phyloP scores from a whole-genome alignment of 2,888 invertebrate genomes.

The Drosophila merina region DNA sequence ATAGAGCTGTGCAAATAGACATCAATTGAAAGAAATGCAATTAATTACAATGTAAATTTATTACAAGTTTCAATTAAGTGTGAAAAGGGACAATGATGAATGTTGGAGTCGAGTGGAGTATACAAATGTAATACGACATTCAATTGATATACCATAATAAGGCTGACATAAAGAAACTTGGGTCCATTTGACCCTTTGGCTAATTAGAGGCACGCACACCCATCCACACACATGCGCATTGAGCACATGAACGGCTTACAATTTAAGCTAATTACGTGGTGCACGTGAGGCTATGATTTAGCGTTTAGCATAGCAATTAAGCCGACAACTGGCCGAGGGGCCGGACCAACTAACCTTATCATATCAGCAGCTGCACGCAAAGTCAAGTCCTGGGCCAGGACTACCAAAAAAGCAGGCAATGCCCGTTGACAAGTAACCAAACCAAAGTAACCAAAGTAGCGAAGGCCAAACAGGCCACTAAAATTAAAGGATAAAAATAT shows the following conservation, averaged over 20 bases:
- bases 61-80: neutral
- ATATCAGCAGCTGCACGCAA: constrained; percentile 71
- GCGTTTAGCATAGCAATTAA: constrained; percentile 77
- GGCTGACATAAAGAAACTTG: neutral
- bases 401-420: constrained; percentile 41
- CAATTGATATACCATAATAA: neutral
- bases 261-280: constrained; percentile 78
- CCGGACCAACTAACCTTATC: constrained; percentile 56
- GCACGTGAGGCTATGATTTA: constrained; percentile 76
- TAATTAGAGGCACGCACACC: constrained; percentile 32
- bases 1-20: neutral
- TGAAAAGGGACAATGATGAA: neutral
- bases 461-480: constrained; percentile 11
- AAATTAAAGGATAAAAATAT: constrained; percentile 9
- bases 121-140: neutral
- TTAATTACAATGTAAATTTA: neutral
- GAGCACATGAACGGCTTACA: constrained; percentile 56
- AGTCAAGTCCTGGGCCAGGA: constrained; percentile 42
- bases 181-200: constrained; percentile 21
- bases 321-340: constrained; percentile 38
- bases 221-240: constrained; percentile 3
- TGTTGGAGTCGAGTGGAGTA: neutral
- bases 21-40: neutral
- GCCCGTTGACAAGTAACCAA: constrained; percentile 28
- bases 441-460: no score